Base-by-base conservation (phyloP, 2,113 vertebrate species). In the Eptesicus fuscus region DNA sequence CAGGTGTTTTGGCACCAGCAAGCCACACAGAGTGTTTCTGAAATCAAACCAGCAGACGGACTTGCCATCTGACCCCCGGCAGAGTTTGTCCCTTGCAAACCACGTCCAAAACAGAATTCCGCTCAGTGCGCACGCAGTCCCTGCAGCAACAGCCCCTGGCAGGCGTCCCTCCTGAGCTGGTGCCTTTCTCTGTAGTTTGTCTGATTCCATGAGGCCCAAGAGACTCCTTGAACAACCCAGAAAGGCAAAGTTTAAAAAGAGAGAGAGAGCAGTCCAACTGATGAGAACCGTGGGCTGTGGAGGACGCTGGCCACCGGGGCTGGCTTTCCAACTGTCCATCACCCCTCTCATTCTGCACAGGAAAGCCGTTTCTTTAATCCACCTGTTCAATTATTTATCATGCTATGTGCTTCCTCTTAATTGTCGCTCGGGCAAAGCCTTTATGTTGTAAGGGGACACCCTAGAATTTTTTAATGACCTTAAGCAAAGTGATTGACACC, bases 321-420 rank as follows among this genome's bases (percentile, higher is more conserved):
- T 76, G 56, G 61, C 71, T 86, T 84, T 71, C 53, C 28, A 63
- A 23, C 40, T 79, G 90, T 30, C 88, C 42, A 7, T 83, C 74
- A 59, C 32, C 59, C n/a, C 28, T 96, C 96, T 98, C 94, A 70
- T 97, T 98, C 93, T 97, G 91, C 95, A 96, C 96, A 94, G 97
- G 97, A 98, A 98, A 97, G 97, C 91, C 83, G 85, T 97, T 96
- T 98, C 97, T 98, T 98, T 97, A 97, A 96, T 98, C 98, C 99
- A 99, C 98, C 99, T 99, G 99, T 98, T 98, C 97, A 98, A 98
- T 98, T 98, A 98, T 99, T 98, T 98, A 98, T 99, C 98, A 98
- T 97, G 98, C 98, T 98, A 95, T 98, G 97, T 91, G 74, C 97
- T 97, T 98, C 97, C 94, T 97, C 96, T 98, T 97, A 98, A 98